Evolutionary conservation across 1,140 invertebrate genomes (phyloP).

Genomic region (Anthonomus grandis): DNA sequence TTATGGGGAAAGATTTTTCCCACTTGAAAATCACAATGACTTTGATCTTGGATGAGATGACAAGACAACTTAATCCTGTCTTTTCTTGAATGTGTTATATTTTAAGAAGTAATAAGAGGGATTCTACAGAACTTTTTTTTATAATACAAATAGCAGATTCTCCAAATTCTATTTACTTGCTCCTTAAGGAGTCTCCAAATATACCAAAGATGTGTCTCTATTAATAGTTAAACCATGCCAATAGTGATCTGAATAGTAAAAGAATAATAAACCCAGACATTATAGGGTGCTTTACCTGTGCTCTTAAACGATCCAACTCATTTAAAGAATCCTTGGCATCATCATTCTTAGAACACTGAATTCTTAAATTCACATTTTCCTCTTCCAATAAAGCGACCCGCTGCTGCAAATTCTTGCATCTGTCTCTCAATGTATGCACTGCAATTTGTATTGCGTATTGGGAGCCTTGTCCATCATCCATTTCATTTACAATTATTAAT

Average conservation of each 20-base stretch:
- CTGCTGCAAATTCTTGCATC: conserved; percentile 69
- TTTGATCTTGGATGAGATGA: no score
- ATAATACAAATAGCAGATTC: no score
- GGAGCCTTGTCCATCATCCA: conserved; percentile 47
- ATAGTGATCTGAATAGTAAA: neutral
- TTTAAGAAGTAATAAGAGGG: no score
- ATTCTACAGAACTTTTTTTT: no score
- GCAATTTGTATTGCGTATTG: conserved; percentile 68
- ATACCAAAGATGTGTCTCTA: no score
- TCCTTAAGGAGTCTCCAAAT: no score
- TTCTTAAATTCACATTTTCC: conserved; percentile 66
- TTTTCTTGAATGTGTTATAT: no score
- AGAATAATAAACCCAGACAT: neutral
- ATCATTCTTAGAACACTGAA: conserved; percentile 45
- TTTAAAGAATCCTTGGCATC: conserved; percentile 41
- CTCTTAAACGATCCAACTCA: conserved; percentile 52
- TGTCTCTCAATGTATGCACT: conserved; percentile 73
- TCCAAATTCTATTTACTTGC: no score
- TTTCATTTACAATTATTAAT: conserved; percentile 15
- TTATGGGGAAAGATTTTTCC: no score
- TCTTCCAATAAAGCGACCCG: conserved; percentile 65
- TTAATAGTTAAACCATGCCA: no score
- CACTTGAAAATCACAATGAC: no score
- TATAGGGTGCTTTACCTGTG: conserved; percentile 35
- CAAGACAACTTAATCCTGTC: no score